phyloP scores from a whole-genome alignment of 2,797 vertebrate species.

The Mus minutoides region DNA sequence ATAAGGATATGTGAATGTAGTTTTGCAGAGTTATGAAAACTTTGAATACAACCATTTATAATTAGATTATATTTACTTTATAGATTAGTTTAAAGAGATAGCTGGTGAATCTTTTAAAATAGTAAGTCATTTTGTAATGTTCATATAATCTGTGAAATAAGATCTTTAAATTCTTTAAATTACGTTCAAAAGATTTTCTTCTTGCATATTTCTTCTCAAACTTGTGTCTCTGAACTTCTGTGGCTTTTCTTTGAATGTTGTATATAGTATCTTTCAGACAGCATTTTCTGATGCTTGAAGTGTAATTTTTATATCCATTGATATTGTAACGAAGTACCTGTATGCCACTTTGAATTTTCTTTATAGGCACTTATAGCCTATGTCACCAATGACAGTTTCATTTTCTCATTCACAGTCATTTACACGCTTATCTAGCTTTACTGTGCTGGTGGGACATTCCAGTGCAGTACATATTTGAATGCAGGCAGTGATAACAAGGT shows the following conservation, averaged over 20 bases:
- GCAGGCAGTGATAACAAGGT: neutral
- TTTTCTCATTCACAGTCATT: neutral
- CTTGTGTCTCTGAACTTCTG: neutral
- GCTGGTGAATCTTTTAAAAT: neutral
- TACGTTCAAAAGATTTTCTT: neutral
- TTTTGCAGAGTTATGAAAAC: neutral
- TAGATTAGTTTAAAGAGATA: neutral
- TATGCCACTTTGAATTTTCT: neutral
- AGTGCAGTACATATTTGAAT: neutral
- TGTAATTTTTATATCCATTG: neutral
- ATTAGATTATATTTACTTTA: neutral
- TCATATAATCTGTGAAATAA: neutral
- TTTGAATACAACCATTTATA: neutral
- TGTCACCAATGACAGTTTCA: neutral
- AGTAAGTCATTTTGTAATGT: neutral
- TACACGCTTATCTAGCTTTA: neutral
- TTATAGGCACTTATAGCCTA: neutral
- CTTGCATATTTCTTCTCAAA: neutral
- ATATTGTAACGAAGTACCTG: neutral
- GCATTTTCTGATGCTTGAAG: neutral
- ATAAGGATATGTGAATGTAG: neutral
- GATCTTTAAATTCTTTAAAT: neutral
- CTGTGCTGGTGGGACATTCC: neutral
- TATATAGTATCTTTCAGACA: neutral
- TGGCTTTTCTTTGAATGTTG: neutral